These are phyloP conservation scores for Ictidomys tridecemlineatus DNA, from an alignment of 2,113 vertebrate species.

Conservation along the genomic window DNA sequence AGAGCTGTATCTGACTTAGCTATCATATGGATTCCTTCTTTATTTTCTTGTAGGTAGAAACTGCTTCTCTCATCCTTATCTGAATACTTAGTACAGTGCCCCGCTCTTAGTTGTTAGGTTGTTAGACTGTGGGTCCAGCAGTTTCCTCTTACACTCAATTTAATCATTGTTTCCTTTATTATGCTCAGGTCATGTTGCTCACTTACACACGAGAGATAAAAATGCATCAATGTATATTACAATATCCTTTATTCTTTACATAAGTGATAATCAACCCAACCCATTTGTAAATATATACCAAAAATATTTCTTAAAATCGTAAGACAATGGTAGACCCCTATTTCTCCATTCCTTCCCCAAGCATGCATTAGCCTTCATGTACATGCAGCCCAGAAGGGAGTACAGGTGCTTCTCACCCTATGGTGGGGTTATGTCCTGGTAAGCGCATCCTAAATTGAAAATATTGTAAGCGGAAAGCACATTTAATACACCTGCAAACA, in stretches of 20 bases:
- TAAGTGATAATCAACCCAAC: neutral
- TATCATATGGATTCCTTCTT: neutral
- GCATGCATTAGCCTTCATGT: too few species aligned
- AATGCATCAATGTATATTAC: neutral
- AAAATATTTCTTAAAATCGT: conserved; percentile 39
- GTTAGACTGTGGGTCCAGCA: neutral
- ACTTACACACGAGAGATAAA: neutral
- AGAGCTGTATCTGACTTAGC: neutral
- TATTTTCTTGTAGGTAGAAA: neutral
- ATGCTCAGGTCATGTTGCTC: neutral
- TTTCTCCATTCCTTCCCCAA: neutral
- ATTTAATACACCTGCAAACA: neutral
- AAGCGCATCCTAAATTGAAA: neutral
- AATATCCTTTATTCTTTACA: neutral
- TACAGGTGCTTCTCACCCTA: neutral
- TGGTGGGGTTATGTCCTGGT: neutral
- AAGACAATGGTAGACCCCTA: neutral
- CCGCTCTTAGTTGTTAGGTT: neutral
- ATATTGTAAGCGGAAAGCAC: too few species aligned
- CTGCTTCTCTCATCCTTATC: neutral
- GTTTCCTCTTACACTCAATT: neutral
- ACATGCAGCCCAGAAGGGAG: neutral
- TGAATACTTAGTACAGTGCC: neutral
- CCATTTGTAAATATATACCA: neutral
- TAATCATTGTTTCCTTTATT: neutral